Evolutionary conservation across 2,888 invertebrate species (phyloP), one percentile per base, ranked within the genome.

Genomic region (Loripinus fragilis): DNA sequence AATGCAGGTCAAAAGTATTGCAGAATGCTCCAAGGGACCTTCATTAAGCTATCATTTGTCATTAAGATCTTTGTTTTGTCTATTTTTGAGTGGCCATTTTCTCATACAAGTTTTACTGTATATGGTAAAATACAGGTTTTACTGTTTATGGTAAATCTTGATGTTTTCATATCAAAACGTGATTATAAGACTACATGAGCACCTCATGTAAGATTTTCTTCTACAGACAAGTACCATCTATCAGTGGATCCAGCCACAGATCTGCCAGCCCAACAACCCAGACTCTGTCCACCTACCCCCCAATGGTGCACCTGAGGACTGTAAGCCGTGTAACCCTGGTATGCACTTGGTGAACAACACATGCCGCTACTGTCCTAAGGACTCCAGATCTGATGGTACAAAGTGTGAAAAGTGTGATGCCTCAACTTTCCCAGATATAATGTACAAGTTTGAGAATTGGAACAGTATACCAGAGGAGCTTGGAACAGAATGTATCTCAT

Each of bases 291-390:
- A 88, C 3, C 91, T 95, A 20, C 95, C 95, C 1, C 78, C 86
- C 3, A 86, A 92, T 17, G 91, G 91, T 1, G 72, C 71, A 52
- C 78, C 90, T 70, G 85, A 90, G 75, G 89, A 89, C 69, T 95
- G 95, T 87, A 94, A 94, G 0, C 94, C 94, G 1, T 95, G 95
- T 88, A 95, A 95, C 87, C 94, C 95, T 17, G 95, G 95, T 76
- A 95, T 94, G 94, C 80, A 87, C 42, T 78, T 81, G 93, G 79
- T 94, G 93, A 50, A 94, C 94, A 78, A 86, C 8, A 81, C 83
- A 15, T 95, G 95, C 86, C 90, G 91, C 72, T 95, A 94, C 86
- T 95, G 95, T 87, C 90, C 92, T 5, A 86, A 90, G 10, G 94
- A 94, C 74, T 90, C 93, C 41, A 85, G 72, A 71, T 90, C 89